A percentile compares a stretch with the other conserved stretches of the same genome.
phyloP scores from a whole-genome alignment of 2,888 invertebrate genomes.

The Nemoura dubitans region DNA sequence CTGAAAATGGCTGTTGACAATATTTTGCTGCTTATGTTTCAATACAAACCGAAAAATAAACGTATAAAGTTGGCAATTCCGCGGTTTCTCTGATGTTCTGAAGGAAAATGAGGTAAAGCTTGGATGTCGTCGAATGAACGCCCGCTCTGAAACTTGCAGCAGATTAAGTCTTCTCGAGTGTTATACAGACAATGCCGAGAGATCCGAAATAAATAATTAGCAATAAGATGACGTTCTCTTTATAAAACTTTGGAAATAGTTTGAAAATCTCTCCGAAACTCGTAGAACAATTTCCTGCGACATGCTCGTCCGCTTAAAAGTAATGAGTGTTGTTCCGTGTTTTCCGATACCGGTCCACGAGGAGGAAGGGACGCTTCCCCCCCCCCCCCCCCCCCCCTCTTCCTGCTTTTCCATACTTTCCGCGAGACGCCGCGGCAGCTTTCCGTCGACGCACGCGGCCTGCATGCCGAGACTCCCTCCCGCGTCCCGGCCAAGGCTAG shows the following conservation, averaged over 20 bases:
- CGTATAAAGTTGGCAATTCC: background rate
- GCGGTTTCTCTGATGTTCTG: background rate
- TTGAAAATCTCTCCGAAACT: background rate
- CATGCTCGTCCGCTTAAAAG: background rate
- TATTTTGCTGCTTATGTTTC: background rate
- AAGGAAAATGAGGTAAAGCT: background rate
- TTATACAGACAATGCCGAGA: background rate
- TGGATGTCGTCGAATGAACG: background rate
- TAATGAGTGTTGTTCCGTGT: background rate
- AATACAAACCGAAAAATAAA: background rate
- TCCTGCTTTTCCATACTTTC: background rate
- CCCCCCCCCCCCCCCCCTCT: background rate
- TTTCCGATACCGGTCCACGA: background rate
- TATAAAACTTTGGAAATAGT: background rate
- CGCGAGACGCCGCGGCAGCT: background rate
- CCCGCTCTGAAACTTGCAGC: background rate
- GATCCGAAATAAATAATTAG: background rate
- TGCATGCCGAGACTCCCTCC: background rate
- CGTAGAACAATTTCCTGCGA: conserved; percentile 12
- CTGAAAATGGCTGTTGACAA: background rate
- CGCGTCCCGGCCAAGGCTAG: background rate
- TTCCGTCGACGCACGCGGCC: background rate
- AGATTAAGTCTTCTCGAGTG: background rate
- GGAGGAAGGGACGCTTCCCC: background rate
- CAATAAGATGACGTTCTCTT: conserved; percentile 5